phyloP scores from a whole-genome alignment of 2,888 invertebrate species.

The Brenthis hecate region DNA sequence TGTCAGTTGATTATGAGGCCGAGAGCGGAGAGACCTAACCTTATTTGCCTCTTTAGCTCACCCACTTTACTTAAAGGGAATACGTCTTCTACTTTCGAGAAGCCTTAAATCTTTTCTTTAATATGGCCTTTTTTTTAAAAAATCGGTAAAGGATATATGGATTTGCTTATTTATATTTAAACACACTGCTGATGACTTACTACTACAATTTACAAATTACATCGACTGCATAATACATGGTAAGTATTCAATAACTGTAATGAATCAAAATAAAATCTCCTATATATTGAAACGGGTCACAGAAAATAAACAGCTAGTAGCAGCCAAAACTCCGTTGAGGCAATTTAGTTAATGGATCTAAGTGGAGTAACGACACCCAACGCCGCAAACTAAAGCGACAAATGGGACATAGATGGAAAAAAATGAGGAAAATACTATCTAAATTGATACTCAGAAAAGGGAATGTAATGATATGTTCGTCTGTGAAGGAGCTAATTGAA shows the following conservation, averaged over 20 bases:
- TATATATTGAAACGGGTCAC: conserved; percentile 25
- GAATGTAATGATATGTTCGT: neutral
- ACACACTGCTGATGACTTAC: neutral
- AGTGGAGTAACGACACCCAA: conserved; percentile 42
- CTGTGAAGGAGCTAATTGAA: neutral
- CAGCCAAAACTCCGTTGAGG: conserved; percentile 43
- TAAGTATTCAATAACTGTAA: neutral
- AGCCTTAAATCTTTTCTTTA: neutral
- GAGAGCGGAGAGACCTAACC: conserved; percentile 27
- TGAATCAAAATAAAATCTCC: conserved; percentile 3
- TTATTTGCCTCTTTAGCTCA: conserved; percentile 26
- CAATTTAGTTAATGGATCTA: conserved; percentile 52
- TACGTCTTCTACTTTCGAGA: conserved; percentile 3
- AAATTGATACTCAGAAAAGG: conserved; percentile 3
- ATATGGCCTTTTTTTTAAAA: neutral
- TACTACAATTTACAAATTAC: too few relatives aligned
- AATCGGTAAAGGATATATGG: too few relatives aligned
- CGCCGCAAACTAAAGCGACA: conserved; percentile 38
- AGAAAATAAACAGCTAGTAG: conserved; percentile 41
- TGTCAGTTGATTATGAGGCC: conserved; percentile 30
- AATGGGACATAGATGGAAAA: conserved; percentile 13
- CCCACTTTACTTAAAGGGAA: conserved; percentile 11
- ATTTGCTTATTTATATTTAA: neutral
- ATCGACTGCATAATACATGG: too few relatives aligned
- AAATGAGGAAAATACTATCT: conserved; percentile 1